A percentile compares a stretch with the other conserved stretches of the same genome.
phyloP scores from a whole-genome alignment of 2,113 vertebrate species.

The Ursus arctos region DNA sequence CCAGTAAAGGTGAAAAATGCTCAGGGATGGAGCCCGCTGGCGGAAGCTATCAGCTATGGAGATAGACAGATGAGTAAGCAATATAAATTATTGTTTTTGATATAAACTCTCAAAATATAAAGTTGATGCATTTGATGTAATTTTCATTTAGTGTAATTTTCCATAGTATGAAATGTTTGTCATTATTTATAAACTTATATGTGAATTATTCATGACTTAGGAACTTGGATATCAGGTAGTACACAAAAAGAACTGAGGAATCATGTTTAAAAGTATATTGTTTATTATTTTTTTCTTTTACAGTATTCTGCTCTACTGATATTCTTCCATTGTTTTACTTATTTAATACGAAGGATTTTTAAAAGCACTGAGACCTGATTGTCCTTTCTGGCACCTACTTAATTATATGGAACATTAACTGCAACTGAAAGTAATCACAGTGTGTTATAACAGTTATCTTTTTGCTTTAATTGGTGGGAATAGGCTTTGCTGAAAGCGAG shows the following conservation, averaged over 20 bases:
- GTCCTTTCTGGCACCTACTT: slow-evolving; percentile 33
- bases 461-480: neutral
- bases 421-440: neutral
- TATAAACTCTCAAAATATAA: neutral
- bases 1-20: slow-evolving; percentile 99
- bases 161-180: neutral
- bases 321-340: neutral
- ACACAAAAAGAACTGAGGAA: neutral
- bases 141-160: neutral
- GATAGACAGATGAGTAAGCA: slow-evolving; percentile 99
- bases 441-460: neutral
- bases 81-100: slow-evolving; percentile 12
- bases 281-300: neutral
- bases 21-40: slow-evolving; percentile 99
- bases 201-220: neutral
- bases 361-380: neutral
- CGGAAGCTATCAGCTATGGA: slow-evolving; percentile 99
- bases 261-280: neutral
- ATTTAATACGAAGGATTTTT: neutral
- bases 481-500: neutral
- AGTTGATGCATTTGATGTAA: neutral
- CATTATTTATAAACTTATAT: neutral
- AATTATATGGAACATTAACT: slow-evolving; percentile 25
- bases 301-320: neutral
- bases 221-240: neutral